Evolutionary conservation across 2,888 invertebrate genomes (phyloP), one percentile per base, ranked within the genome.

Genomic region (Harpalus rufipes): DNA sequence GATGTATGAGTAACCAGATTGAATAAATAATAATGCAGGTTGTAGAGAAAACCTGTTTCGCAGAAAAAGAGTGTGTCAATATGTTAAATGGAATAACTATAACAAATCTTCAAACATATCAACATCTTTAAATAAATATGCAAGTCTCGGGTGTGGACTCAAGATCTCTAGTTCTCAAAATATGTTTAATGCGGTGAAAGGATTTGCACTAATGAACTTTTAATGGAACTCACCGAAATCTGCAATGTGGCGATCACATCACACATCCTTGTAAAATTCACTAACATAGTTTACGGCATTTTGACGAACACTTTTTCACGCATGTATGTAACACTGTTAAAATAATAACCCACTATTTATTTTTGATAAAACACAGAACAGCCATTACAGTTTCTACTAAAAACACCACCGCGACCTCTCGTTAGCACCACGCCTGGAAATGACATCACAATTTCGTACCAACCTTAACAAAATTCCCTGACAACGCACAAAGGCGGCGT

Each of bases 351-450:
- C 79, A 85, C 80, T 80, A 84, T 79, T 80, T 85, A 85, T 85
- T 72, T 80, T 85, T 78, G 39, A 85, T 68, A 58, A 85, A 85
- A 80, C 68, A 80, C 63, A 85, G 74, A 85, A 85, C 86, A 86
- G 86, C 86, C 85, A 81, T 85, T 86, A 85, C 78, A 84, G 76
- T 80, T 86, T 81, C 85, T 58, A 86, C 86, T 79, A 86, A 84
- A 86, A 86, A 82, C 84, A 87, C 86, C 76, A 85, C 68, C 85
- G 84, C 85, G 80, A 85, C 85, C 79, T 80, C 85, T 79, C 79
- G 86, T 85, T 85, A 72, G 86, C 86, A 89, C 88, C 89, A 89
- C 90, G 89, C 90, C 90, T 89, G 89, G 86, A 86, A 87, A 88
- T 89, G 89, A 89, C 89, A 89, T 89, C 89, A 89, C 87, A 44